Evolutionary conservation across 2,888 invertebrate genomes (phyloP).

Genomic region (Catotricha subobsoleta): DNA sequence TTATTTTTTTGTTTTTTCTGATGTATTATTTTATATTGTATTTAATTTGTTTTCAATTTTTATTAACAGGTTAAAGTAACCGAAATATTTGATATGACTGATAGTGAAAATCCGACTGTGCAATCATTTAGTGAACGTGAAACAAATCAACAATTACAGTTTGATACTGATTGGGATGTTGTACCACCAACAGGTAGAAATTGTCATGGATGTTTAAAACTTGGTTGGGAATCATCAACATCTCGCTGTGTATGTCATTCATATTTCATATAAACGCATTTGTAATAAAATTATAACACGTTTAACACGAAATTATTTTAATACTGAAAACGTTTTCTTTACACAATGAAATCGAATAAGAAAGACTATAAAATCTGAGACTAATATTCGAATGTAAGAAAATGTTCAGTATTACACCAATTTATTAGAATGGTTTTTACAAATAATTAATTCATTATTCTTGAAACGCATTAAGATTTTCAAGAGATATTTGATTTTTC

Average conservation of each 20-base stretch:
- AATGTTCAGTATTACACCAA: too few species aligned
- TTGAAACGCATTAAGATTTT: too few species aligned
- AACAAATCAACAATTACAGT: slow-evolving; percentile 43
- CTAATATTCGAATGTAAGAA: too few species aligned
- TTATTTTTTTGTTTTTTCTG: slow-evolving; percentile 2
- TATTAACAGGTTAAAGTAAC: slow-evolving; percentile 55
- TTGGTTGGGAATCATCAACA: slow-evolving; percentile 8
- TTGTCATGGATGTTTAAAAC: slow-evolving; percentile 6
- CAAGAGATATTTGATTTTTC: too few species aligned
- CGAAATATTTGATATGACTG: slow-evolving; percentile 76
- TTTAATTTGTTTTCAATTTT: slow-evolving; percentile 7
- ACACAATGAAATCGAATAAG: too few species aligned
- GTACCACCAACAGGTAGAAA: slow-evolving; percentile 2
- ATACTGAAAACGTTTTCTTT: too few species aligned
- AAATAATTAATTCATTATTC: too few species aligned
- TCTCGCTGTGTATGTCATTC: slow-evolving; percentile 7
- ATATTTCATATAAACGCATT: background rate
- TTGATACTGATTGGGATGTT: slow-evolving; percentile 35
- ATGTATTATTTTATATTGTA: slow-evolving; percentile 4
- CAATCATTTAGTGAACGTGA: slow-evolving; percentile 42
- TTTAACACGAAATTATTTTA: too few species aligned
- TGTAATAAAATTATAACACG: background rate
- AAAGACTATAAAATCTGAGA: too few species aligned
- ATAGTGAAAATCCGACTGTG: slow-evolving; percentile 47
- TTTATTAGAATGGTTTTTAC: too few species aligned